These are phyloP conservation scores for Micrastur ruficollis DNA, from an alignment of 2,797 vertebrate species.

Conservation along the genomic window DNA sequence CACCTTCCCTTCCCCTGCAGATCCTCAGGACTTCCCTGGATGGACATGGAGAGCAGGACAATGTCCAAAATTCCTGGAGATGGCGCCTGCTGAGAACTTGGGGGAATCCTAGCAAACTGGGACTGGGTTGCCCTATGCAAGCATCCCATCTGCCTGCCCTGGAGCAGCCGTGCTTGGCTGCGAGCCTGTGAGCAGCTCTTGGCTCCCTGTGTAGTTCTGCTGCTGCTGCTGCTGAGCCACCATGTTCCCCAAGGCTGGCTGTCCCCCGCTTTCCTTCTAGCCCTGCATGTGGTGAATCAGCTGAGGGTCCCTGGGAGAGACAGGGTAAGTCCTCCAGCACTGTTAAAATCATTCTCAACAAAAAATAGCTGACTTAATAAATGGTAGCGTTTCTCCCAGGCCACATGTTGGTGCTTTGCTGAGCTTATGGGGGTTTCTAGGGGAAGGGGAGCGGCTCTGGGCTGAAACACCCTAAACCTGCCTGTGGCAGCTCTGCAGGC, in stretches of 20 bases:
- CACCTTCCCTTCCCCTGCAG: background rate
- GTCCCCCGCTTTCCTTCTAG: background rate
- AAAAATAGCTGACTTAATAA: conserved; percentile 36
- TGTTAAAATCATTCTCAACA: background rate
- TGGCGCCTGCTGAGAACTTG: background rate
- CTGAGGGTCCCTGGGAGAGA: background rate
- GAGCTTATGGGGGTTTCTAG: background rate
- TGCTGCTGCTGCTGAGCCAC: background rate
- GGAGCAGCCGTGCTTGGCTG: background rate
- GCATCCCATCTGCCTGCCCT: background rate
- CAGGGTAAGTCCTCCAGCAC: background rate
- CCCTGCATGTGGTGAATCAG: conserved; percentile 2
- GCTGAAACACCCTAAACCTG: background rate
- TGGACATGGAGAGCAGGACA: background rate
- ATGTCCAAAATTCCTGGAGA: background rate
- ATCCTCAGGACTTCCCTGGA: background rate
- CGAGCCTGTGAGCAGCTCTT: background rate
- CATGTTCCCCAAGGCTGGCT: background rate
- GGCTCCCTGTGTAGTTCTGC: background rate
- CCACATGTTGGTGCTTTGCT: background rate
- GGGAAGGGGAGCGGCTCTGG: background rate
- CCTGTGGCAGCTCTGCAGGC: background rate
- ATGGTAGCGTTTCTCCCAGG: conserved; percentile 17
- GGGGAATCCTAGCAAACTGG: background rate
- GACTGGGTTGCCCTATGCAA: background rate